phyloP scores from a whole-genome alignment of 2,797 vertebrate species.

The Gymnoscopelus microlampas region DNA sequence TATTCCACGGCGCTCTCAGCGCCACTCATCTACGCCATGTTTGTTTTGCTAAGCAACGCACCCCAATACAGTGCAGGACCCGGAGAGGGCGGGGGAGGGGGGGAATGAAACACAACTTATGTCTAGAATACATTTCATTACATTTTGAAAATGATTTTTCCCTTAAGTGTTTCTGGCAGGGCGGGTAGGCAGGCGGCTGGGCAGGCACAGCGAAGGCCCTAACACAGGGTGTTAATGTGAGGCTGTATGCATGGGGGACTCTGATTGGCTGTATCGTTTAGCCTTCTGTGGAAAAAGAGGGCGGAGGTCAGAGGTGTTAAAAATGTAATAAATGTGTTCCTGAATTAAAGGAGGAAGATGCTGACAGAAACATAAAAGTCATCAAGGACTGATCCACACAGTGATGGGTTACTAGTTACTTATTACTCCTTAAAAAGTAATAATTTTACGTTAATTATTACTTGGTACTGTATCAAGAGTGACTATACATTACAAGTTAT shows the following conservation, averaged over 20 bases:
- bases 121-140: constrained; percentile 87
- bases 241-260: constrained; percentile 62
- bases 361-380: constrained; percentile 49
- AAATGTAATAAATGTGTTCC: constrained; percentile 32
- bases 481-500: too few relatives aligned
- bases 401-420: too few relatives aligned
- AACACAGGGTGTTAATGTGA: constrained; percentile 65
- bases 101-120: constrained; percentile 72
- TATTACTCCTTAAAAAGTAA: too few relatives aligned
- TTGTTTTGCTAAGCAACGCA: constrained; percentile 86
- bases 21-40: constrained; percentile 79
- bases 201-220: constrained; percentile 36
- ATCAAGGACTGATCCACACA: too few relatives aligned
- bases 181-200: constrained; percentile 25
- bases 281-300: constrained; percentile 56
- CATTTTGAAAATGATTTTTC: constrained; percentile 77
- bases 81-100: constrained; percentile 46
- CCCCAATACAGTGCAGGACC: constrained; percentile 74
- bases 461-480: too few relatives aligned
- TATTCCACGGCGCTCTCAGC: constrained; percentile 79
- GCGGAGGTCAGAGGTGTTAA: constrained; percentile 28
- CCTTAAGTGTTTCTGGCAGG: constrained; percentile 76
- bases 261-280: constrained; percentile 67
- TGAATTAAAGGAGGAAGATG: neutral
- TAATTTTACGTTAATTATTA: too few relatives aligned